phyloP scores from a whole-genome alignment of 2,113 vertebrate species.

The Burhinus oedicnemus region DNA sequence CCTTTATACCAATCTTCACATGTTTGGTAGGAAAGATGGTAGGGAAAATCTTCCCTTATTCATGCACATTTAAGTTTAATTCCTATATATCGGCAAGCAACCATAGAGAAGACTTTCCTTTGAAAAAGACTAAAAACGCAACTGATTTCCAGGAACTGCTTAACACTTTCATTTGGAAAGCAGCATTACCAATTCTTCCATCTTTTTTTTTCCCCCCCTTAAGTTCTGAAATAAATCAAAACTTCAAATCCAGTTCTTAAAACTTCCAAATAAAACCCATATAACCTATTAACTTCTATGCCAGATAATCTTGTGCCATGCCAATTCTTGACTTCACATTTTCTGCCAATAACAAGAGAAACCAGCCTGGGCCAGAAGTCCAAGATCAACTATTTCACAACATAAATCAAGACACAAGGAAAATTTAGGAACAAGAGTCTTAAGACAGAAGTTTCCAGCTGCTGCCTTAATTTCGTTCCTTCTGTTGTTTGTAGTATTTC shows the following conservation, averaged over 20 bases:
- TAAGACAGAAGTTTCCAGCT: constrained; percentile 13
- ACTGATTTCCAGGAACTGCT: constrained; percentile 17
- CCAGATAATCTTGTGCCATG: not conserved
- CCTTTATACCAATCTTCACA: not conserved
- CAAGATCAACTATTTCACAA: constrained; percentile 40
- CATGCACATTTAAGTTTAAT: not conserved
- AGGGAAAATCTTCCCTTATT: not conserved
- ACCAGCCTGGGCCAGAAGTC: not conserved
- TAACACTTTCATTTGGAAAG: constrained; percentile 29
- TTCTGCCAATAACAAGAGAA: constrained; percentile 11
- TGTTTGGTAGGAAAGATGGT: not conserved
- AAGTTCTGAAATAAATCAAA: constrained; percentile 4
- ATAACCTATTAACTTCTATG: not conserved
- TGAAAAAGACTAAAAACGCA: not conserved
- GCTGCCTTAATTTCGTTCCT: not conserved
- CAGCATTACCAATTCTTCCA: not conserved
- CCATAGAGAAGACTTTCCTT: not conserved
- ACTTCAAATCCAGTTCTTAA: not conserved
- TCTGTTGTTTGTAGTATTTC: not conserved
- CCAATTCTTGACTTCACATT: not conserved
- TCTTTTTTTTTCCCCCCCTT: not conserved
- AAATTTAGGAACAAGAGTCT: not conserved
- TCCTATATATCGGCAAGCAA: not conserved
- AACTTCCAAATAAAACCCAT: not conserved
- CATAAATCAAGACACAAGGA: constrained; percentile 11